A percentile compares a stretch with the other conserved stretches of the same genome.
phyloP scores from a whole-genome alignment of 1,140 invertebrate species.

The Schlechtendalia chinensis region DNA sequence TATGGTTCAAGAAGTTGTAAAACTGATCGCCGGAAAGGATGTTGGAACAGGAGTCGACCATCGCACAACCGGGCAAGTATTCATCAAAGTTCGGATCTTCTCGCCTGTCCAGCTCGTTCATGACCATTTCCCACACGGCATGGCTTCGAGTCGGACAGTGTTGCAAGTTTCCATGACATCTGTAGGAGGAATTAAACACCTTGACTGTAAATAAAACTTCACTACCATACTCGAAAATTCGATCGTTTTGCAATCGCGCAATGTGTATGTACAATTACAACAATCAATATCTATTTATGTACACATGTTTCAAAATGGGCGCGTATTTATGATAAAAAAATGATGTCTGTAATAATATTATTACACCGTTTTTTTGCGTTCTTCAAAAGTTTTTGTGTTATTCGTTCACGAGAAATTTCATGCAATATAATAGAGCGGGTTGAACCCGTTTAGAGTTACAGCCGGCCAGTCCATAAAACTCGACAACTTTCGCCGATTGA shows the following conservation, averaged over 20 bases:
- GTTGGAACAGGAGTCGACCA: constrained; percentile 95
- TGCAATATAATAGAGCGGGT: background rate
- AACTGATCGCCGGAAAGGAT: constrained; percentile 90
- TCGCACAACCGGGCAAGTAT: constrained; percentile 88
- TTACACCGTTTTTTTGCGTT: no score
- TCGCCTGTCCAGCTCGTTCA: constrained; percentile 90
- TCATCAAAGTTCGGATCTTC: constrained; percentile 90
- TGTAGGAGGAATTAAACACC: constrained; percentile 59
- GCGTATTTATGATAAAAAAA: no score
- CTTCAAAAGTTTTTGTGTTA: no score
- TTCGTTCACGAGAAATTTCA: background rate
- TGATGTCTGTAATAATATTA: no score
- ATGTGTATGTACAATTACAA: no score
- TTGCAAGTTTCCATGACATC: constrained; percentile 90
- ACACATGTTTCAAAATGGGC: no score
- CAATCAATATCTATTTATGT: no score
- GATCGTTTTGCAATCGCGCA: no score
- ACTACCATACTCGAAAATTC: no score
- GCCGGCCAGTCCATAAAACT: constrained; percentile 30
- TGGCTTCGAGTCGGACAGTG: constrained; percentile 88
- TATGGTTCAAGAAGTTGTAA: constrained; percentile 93
- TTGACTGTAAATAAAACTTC: background rate
- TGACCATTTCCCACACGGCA: constrained; percentile 97
- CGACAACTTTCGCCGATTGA: constrained; percentile 42
- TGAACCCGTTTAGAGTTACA: background rate